Evolutionary conservation across 2,888 invertebrate species (phyloP).

Genomic region (Epinotia brunnichana): DNA sequence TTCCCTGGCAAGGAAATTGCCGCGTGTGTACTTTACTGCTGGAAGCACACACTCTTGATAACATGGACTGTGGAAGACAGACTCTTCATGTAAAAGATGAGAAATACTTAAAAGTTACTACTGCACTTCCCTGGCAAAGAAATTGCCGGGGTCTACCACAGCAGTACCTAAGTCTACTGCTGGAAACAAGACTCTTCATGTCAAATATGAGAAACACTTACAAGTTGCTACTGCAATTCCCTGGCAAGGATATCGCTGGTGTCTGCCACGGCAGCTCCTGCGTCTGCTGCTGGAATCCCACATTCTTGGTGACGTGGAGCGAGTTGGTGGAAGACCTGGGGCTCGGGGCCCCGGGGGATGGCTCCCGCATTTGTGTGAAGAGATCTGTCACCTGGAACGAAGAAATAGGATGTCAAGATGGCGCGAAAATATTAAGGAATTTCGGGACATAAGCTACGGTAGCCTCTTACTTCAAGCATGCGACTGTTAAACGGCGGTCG

Average conservation of each 20-base stretch:
- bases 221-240: conserved; percentile 62
- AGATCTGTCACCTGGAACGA: conserved; percentile 87
- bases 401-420: neutral
- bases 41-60: neutral
- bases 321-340: conserved; percentile 68
- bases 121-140: conserved; percentile 49
- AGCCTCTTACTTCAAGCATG: too few species aligned
- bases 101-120: conserved; percentile 59
- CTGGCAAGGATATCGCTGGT: conserved; percentile 66
- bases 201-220: neutral
- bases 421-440: neutral
- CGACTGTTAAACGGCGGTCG: too few species aligned
- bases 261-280: conserved; percentile 75
- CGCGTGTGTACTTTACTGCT: neutral
- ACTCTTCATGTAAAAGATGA: too few species aligned
- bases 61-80: neutral
- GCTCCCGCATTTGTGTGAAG: conserved; percentile 89
- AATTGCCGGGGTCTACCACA: neutral
- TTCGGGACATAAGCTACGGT: neutral
- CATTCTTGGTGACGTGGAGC: conserved; percentile 69
- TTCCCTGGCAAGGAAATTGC: conserved; percentile 5
- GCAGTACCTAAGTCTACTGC: neutral
- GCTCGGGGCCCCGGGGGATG: conserved; percentile 69
- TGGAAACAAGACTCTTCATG: neutral
- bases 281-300: conserved; percentile 77